Conservation (phyloP, 1,140 invertebrate genomes). For the Centruroides vittatus region DNA sequence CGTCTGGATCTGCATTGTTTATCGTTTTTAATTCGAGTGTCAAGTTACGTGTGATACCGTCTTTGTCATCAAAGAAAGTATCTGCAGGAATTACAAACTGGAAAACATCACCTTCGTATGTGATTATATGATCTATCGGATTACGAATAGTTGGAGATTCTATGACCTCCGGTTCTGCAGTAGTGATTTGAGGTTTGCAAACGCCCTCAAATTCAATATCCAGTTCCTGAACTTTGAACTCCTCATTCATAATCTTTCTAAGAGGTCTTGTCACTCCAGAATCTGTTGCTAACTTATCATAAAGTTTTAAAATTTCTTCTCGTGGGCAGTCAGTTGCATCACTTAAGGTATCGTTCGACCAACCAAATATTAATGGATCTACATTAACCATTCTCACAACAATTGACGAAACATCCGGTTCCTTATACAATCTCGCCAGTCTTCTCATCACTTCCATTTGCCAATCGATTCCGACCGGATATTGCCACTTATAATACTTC, state of each 20-base stretch:
- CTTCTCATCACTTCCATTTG: constrained; percentile 44
- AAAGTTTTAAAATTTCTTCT: constrained; percentile 36
- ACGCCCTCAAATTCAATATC: constrained; percentile 13
- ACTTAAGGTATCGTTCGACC: constrained; percentile 69
- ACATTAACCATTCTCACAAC: constrained; percentile 46
- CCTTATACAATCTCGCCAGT: constrained; percentile 49
- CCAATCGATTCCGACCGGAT: constrained; percentile 39
- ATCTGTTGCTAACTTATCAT: constrained; percentile 24
- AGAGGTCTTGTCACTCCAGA: background rate
- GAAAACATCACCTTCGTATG: constrained; percentile 57
- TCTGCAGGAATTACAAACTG: constrained; percentile 62
- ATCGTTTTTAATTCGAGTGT: constrained; percentile 54
- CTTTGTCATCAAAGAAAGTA: constrained; percentile 77
- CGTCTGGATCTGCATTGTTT: constrained; percentile 47
- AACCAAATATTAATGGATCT: constrained; percentile 34
- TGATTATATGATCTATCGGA: constrained; percentile 65
- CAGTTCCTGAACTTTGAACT: constrained; percentile 20
- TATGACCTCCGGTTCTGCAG: constrained; percentile 30
- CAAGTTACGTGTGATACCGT: constrained; percentile 54
- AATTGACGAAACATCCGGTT: constrained; percentile 48
- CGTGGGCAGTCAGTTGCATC: constrained; percentile 34
- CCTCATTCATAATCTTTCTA: constrained; percentile 16
- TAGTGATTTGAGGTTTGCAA: constrained; percentile 15
- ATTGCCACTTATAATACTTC: constrained; percentile 36
- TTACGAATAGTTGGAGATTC: constrained; percentile 58